Conservation (phyloP, 2,797 vertebrate genomes). For the Phataginus tricuspis region DNA sequence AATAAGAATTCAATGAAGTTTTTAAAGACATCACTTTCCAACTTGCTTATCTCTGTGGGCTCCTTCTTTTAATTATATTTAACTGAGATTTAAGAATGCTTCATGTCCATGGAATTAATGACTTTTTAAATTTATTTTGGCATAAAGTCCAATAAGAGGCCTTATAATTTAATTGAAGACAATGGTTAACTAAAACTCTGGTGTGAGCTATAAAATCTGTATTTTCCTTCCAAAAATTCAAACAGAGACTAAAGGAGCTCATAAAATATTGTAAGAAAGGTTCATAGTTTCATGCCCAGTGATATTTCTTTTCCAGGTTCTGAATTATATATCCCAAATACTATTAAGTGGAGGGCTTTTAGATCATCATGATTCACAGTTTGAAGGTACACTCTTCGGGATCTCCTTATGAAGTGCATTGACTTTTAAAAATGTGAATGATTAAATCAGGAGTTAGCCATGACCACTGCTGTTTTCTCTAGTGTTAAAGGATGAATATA, state of each 20-base stretch:
- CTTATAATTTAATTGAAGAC: neutral
- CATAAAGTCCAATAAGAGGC: neutral
- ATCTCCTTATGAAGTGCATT: neutral
- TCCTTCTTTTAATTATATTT: slow-evolving; percentile 6
- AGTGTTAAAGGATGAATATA: neutral
- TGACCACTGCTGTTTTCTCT: neutral
- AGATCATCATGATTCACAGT: neutral
- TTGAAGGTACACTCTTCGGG: neutral
- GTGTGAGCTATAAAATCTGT: neutral
- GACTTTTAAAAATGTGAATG: neutral
- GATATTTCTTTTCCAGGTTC: neutral
- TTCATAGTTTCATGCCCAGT: neutral
- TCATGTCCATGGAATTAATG: neutral
- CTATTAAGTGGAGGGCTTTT: neutral
- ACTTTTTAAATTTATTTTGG: slow-evolving; percentile 6
- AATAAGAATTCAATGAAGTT: slow-evolving; percentile 50
- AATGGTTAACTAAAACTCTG: slow-evolving; percentile 9
- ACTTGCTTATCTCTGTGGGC: neutral
- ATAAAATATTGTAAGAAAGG: neutral
- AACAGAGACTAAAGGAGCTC: neutral
- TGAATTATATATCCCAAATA: neutral
- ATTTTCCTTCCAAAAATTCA: neutral
- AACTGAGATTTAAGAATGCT: neutral
- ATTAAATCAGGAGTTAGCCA: neutral
- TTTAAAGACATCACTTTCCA: neutral